Conservation (phyloP, 2,113 vertebrate genomes). For the Mobula birostris region DNA sequence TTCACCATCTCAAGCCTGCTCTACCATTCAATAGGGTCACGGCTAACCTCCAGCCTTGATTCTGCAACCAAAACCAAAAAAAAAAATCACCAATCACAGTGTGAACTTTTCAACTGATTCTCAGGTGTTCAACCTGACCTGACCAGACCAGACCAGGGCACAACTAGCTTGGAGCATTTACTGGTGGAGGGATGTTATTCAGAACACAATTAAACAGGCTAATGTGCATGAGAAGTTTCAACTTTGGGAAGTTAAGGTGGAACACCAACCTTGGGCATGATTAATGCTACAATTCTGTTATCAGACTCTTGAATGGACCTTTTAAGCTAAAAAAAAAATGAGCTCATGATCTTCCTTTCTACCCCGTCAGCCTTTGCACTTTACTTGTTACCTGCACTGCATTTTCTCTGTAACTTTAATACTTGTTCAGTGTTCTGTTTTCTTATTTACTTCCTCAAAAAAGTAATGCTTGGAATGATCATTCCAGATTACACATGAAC, state of each 20-base stretch:
- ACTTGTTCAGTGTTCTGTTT: too few species aligned
- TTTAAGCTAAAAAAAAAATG: too few species aligned
- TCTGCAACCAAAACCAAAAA: background rate
- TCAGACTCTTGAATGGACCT: too few species aligned
- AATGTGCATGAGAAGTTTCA: background rate
- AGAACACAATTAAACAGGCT: background rate
- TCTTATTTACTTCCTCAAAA: too few species aligned
- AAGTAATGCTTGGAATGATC: too few species aligned
- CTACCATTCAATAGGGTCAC: background rate
- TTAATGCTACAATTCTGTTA: too few species aligned
- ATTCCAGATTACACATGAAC: too few species aligned
- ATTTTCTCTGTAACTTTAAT: too few species aligned
- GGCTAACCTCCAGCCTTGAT: background rate
- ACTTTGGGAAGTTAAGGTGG: background rate
- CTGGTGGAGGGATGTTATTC: background rate
- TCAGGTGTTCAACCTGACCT: background rate
- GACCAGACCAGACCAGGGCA: background rate
- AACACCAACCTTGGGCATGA: too few species aligned
- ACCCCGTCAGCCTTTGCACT: too few species aligned
- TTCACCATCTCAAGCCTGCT: background rate
- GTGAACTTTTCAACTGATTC: background rate
- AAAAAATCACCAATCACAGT: background rate
- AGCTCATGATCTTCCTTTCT: too few species aligned
- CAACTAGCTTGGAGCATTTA: background rate
- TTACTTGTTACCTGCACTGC: too few species aligned